Evolutionary conservation across 2,888 invertebrate genomes (phyloP).

Genomic region (Cremastinae sp.): DNA sequence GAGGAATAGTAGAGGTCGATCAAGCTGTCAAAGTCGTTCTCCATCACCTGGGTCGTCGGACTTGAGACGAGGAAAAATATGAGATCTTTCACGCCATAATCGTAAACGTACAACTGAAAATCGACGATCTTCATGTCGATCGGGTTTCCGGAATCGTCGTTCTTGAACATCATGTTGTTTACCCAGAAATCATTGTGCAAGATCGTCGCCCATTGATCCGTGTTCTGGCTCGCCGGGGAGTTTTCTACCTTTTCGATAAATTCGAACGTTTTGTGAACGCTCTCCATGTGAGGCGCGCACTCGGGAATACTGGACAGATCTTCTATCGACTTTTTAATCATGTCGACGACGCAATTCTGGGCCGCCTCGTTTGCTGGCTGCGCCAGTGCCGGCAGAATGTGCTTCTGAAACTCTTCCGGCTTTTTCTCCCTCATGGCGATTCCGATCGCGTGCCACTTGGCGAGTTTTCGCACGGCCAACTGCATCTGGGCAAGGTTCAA

Average conservation of each 20-base stretch:
- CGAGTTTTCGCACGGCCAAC: conserved; percentile 72
- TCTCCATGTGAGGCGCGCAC: conserved; percentile 66
- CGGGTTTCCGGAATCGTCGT: conserved; percentile 66
- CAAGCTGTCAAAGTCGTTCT: conserved; percentile 72
- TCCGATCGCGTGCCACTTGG: conserved; percentile 74
- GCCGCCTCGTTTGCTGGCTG: conserved; percentile 66
- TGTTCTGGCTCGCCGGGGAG: conserved; percentile 21
- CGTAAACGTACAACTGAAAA: conserved; percentile 74
- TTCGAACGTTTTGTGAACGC: conserved; percentile 70
- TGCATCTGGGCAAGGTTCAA: conserved; percentile 72
- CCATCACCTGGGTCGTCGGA: conserved; percentile 69
- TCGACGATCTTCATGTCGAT: conserved; percentile 78
- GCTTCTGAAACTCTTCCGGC: conserved; percentile 70
- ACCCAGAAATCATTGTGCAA: conserved; percentile 79
- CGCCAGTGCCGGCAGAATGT: conserved; percentile 66
- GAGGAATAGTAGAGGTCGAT: conserved; percentile 73
- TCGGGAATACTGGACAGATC: conserved; percentile 69
- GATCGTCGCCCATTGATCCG: conserved; percentile 72
- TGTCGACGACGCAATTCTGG: conserved; percentile 67
- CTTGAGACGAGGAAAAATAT: conserved; percentile 78
- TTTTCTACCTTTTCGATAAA: conserved; percentile 46
- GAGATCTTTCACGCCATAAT: conserved; percentile 75
- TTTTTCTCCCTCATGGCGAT: conserved; percentile 73
- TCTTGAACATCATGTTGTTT: conserved; percentile 78
- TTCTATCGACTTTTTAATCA: conserved; percentile 69